Evolutionary conservation across 2,797 vertebrate species (phyloP).

Genomic region (Protonibea diacanthus): DNA sequence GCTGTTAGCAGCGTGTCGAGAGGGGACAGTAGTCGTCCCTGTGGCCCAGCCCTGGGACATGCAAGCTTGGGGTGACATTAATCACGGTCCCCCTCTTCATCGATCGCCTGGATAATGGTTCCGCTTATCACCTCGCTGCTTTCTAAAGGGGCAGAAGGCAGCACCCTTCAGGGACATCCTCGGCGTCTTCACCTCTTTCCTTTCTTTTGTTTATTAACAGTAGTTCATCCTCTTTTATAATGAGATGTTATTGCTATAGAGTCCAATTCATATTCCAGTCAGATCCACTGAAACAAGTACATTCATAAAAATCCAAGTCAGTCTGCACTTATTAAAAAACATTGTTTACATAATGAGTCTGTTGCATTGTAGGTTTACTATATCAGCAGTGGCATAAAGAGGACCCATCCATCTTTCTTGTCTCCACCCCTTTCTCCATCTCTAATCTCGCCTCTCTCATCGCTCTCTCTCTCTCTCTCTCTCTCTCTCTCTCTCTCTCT

Average conservation of each 20-base stretch:
- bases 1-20: conserved; percentile 35
- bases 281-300: background rate
- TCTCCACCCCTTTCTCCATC: conserved; percentile 62
- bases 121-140: conserved; percentile 79
- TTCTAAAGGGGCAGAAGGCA: conserved; percentile 72
- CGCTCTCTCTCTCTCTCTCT: conserved; percentile 29
- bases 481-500: too few relatives aligned
- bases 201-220: conserved; percentile 54
- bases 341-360: conserved; percentile 70
- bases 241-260: background rate
- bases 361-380: conserved; percentile 31
- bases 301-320: conserved; percentile 24
- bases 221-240: background rate
- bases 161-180: conserved; percentile 60
- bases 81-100: conserved; percentile 72
- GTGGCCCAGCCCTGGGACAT: conserved; percentile 54
- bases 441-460: conserved; percentile 77
- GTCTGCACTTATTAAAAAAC: conserved; percentile 44
- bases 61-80: conserved; percentile 75
- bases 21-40: conserved; percentile 58
- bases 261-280: conserved; percentile 28
- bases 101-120: conserved; percentile 78
- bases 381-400: conserved; percentile 65
- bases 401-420: conserved; percentile 71
- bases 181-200: conserved; percentile 33